phyloP scores from a whole-genome alignment of 2,797 vertebrate genomes.

The Alauda arvensis region DNA sequence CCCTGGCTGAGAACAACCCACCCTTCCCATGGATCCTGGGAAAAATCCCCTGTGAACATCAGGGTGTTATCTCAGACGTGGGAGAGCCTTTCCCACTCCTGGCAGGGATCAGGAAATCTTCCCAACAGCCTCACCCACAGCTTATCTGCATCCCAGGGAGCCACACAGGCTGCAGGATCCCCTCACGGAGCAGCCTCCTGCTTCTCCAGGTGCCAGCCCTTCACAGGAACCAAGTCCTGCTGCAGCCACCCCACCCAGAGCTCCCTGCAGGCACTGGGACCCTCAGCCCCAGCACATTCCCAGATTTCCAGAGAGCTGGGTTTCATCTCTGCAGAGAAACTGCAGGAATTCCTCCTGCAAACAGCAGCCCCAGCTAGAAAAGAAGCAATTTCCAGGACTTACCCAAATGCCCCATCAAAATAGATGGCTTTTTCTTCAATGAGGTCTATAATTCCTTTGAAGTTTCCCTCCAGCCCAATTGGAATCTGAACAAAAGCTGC shows the following conservation, averaged over 20 bases:
- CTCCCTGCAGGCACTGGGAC: neutral
- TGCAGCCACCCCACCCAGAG: neutral
- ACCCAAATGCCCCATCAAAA: constrained; percentile 93
- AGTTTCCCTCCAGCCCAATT: constrained; percentile 89
- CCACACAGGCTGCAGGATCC: neutral
- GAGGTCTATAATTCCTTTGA: constrained; percentile 89
- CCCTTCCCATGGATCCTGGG: fast-evolving
- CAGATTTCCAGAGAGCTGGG: neutral
- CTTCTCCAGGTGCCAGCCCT: neutral
- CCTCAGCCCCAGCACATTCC: neutral
- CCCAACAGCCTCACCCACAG: neutral
- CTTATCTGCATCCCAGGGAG: neutral
- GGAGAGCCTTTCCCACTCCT: neutral
- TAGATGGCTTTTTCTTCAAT: constrained; percentile 88
- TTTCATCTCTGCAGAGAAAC: neutral
- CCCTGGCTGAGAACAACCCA: neutral
- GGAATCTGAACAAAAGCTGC: constrained; percentile 91
- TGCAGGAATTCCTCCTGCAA: neutral
- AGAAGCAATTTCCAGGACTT: constrained; percentile 15
- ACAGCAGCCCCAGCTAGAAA: neutral
- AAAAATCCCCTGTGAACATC: fast-evolving
- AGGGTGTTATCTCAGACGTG: fast-evolving
- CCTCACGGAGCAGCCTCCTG: fast-evolving
- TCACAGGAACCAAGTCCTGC: neutral
- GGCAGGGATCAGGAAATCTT: neutral